phyloP scores from a whole-genome alignment of 2,888 invertebrate genomes.

The Leucania comma region DNA sequence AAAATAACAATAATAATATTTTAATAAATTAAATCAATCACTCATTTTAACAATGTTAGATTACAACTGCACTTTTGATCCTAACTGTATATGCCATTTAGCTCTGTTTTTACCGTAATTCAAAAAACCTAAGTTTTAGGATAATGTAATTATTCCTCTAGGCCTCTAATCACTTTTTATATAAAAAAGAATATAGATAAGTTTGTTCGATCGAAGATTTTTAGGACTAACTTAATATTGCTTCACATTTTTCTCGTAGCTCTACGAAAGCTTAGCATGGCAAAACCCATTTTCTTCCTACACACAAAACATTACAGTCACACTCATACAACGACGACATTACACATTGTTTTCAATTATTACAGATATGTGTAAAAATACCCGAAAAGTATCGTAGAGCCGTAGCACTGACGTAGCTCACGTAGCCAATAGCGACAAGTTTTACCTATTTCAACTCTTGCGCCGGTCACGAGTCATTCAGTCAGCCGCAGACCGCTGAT shows the following conservation, averaged over 20 bases:
- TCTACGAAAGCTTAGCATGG: too few species aligned
- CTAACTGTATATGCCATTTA: background rate
- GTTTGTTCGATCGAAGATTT: too few species aligned
- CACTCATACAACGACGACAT: background rate
- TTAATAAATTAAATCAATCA: too few species aligned
- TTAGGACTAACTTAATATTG: too few species aligned
- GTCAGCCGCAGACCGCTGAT: slow-evolving; percentile 12
- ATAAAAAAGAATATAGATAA: too few species aligned
- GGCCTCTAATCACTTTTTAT: too few species aligned
- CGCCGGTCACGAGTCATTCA: slow-evolving; percentile 41
- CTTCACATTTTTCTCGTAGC: background rate
- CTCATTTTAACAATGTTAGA: too few species aligned
- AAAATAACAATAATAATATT: too few species aligned
- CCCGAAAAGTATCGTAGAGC: slow-evolving; percentile 39
- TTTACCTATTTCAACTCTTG: slow-evolving; percentile 38
- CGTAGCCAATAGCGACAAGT: slow-evolving; percentile 28
- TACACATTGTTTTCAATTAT: slow-evolving; percentile 24
- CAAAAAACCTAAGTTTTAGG: too few species aligned
- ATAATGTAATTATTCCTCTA: too few species aligned
- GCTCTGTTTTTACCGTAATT: background rate
- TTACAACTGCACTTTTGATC: too few species aligned
- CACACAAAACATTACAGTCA: background rate
- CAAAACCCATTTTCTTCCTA: background rate
- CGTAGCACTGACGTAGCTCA: slow-evolving; percentile 43
- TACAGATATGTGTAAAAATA: slow-evolving; percentile 5